Evolutionary conservation across 2,797 vertebrate species (phyloP).

Genomic region (Pitangus sulphuratus): DNA sequence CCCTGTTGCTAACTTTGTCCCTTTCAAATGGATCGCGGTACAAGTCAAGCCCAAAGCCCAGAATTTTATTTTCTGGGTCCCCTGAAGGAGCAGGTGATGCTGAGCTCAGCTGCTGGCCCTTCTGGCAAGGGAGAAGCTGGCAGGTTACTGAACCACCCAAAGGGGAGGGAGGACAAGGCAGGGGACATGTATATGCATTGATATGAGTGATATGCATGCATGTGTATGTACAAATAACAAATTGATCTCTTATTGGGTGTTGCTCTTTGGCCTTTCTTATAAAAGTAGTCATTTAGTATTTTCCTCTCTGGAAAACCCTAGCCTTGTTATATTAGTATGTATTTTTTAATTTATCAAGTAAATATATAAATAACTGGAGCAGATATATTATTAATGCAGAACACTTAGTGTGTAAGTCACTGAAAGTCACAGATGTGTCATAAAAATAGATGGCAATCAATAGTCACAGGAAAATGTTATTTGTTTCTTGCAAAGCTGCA

Average conservation of each 20-base stretch:
- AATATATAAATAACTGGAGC: constrained; percentile 25
- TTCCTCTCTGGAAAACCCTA: not conserved
- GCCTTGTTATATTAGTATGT: not conserved
- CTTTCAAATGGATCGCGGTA: not conserved
- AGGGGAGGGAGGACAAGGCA: not conserved
- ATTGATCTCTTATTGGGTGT: not conserved
- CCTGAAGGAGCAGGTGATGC: not conserved
- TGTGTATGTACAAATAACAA: not conserved
- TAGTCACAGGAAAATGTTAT: constrained; percentile 39
- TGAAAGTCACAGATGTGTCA: constrained; percentile 35
- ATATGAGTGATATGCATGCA: not conserved
- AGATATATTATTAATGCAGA: constrained; percentile 18
- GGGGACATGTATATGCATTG: not conserved
- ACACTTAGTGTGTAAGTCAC: constrained; percentile 2
- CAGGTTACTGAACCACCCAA: not conserved
- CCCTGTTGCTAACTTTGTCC: not conserved
- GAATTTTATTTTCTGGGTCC: not conserved
- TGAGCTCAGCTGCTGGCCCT: not conserved
- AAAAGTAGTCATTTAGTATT: constrained; percentile 8
- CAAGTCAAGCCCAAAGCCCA: not conserved
- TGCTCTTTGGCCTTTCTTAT: not conserved
- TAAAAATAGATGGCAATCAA: constrained; percentile 59
- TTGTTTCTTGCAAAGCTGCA: constrained; percentile 34
- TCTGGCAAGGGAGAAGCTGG: not conserved
- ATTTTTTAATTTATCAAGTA: constrained; percentile 43